These are phyloP conservation scores for Nixonia krombeini DNA, from an alignment of 1,140 invertebrate genomes.

Conservation along the genomic window DNA sequence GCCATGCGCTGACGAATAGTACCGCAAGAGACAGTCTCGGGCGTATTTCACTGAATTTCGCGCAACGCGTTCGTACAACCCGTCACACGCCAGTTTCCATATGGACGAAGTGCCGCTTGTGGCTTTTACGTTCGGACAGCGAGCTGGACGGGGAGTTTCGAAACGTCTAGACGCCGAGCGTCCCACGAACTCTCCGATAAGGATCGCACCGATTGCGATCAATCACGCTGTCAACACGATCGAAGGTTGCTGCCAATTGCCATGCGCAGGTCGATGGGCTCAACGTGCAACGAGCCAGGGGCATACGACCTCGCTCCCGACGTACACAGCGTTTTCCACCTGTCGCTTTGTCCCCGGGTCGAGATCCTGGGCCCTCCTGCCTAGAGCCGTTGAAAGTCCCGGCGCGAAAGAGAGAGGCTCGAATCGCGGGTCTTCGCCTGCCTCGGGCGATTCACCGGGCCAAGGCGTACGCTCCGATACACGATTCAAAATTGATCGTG, in stretches of 20 bases:
- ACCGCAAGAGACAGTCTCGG: no score
- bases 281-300: not conserved
- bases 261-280: not conserved
- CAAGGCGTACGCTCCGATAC: not conserved
- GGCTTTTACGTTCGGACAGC: no score
- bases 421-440: not conserved
- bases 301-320: not conserved
- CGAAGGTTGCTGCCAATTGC: not conserved
- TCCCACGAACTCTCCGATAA: no score
- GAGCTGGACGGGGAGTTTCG: no score
- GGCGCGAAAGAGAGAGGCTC: not conserved
- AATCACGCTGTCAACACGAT: not conserved
- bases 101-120: no score
- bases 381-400: not conserved
- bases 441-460: not conserved
- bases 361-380: not conserved
- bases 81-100: no score
- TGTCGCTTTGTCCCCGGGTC: not conserved
- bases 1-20: conserved; percentile 14
- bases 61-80: no score
- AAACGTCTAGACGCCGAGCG: no score
- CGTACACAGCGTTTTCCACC: not conserved
- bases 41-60: no score
- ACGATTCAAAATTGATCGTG: not conserved
- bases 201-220: no score